Evolutionary conservation across 2,888 invertebrate species (phyloP).

Genomic region (Drosophila putrida): DNA sequence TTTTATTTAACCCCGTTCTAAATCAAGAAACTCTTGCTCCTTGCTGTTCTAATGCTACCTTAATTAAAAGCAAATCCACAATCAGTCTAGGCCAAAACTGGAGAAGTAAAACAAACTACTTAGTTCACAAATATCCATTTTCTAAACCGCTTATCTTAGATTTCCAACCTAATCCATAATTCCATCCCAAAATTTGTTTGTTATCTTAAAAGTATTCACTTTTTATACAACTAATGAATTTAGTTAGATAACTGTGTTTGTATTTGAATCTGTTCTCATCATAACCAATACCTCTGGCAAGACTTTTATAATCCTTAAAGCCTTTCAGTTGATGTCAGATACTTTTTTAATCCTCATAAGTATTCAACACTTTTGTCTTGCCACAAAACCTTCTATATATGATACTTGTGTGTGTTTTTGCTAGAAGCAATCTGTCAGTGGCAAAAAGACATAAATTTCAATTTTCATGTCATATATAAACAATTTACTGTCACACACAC

Average conservation of each 20-base stretch:
- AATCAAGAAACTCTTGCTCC: too few species aligned
- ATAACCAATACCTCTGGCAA: constrained; percentile 4
- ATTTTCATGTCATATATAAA: constrained; percentile 77
- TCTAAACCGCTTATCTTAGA: too few species aligned
- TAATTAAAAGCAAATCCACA: too few species aligned
- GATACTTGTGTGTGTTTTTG: constrained; percentile 26
- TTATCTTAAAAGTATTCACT: not conserved
- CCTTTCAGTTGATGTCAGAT: constrained; percentile 5
- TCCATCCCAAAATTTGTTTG: not conserved
- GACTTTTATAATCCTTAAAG: constrained; percentile 9
- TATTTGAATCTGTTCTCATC: not conserved
- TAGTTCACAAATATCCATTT: not conserved
- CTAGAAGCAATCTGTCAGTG: constrained; percentile 64
- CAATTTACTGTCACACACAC: constrained; percentile 66
- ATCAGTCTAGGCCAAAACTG: too few species aligned
- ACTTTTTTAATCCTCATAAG: constrained; percentile 26
- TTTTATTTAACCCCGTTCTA: too few species aligned
- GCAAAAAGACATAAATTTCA: constrained; percentile 73
- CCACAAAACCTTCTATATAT: constrained; percentile 46
- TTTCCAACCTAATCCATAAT: too few species aligned
- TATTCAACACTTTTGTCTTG: constrained; percentile 35
- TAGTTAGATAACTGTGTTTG: not conserved
- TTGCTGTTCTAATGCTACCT: too few species aligned
- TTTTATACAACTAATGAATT: not conserved
- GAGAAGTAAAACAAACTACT: not conserved